Evolutionary conservation across 2,888 invertebrate genomes (phyloP).

Genomic region (Poecilus cupreus): DNA sequence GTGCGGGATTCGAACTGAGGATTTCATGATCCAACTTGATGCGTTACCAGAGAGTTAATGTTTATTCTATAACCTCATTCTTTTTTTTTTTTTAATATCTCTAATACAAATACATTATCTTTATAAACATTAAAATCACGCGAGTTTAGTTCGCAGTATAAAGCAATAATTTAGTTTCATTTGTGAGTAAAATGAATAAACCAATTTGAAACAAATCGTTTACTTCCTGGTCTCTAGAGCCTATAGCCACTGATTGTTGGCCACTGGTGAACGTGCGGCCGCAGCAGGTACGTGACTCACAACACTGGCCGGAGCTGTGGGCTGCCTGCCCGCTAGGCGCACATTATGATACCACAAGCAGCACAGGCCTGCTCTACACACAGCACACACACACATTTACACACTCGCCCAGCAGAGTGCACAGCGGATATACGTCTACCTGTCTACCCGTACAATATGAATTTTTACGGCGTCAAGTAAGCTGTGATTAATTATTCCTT

Average conservation of each 20-base stretch:
- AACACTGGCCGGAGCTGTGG: slow-evolving; percentile 1
- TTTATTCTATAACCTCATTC: no score
- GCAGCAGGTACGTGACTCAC: slow-evolving; percentile 9
- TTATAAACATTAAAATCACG: no score
- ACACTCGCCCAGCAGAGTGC: background rate
- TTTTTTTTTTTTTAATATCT: no score
- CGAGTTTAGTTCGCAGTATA: no score
- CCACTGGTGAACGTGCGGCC: background rate
- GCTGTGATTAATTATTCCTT: slow-evolving; percentile 31
- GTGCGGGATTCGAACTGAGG: no score
- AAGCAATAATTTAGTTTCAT: no score
- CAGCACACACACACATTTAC: background rate
- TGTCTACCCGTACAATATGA: background rate
- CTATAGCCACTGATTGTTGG: background rate
- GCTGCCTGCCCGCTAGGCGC: background rate
- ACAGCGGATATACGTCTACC: background rate
- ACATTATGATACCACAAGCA: background rate
- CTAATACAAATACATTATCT: no score
- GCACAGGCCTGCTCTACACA: background rate
- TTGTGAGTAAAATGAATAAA: no score
- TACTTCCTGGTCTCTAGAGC: background rate
- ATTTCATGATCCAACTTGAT: no score
- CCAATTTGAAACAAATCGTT: background rate
- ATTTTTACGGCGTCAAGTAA: slow-evolving; percentile 17
- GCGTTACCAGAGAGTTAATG: no score